Evolutionary conservation across 1,140 invertebrate genomes (phyloP), one percentile per base, ranked within the genome.

Genomic region (Macrocentrus cingulum): DNA sequence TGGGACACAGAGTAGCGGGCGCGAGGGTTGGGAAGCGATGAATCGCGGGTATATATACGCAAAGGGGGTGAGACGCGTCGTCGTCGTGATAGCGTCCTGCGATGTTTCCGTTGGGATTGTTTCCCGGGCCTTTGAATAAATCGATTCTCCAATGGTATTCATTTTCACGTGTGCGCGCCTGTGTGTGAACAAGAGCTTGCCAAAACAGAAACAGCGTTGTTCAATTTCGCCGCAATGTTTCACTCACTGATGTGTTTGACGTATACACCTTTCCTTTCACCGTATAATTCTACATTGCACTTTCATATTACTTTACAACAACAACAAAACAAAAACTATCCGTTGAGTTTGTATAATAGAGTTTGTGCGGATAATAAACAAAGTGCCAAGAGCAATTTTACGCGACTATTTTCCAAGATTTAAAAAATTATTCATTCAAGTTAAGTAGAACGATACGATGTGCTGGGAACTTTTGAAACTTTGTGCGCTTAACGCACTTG

Each of bases 21-120:
- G n/a, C n/a, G n/a, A n/a, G n/a, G n/a, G n/a, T n/a, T n/a, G n/a
- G n/a, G n/a, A 39, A 8, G 36, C 36, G 15, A 39, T 39, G 36
- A 39, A 39, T 39, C 13, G 8, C 8, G 4, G 3, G 36, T 39
- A 15, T n/a, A 39, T 39, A 39, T 8, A 39, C n/a, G n/a, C n/a
- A n/a, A 13, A n/a, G 8, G 13, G 49, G 49, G 18, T 51, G 18
- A 25, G 22, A 46, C 19, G 42, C 22, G 16, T 44, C 23, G 4
- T 32, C n/a, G 46, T 49, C 46, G 29, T 34, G 23, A 49, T 49
- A 49, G 46, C 18, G 15, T 51, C 18, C 32, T n/a, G 32, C 32
- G 29, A 22, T 51, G 49, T 51, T 51, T 37, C 49, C 32, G 16
- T 51, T 36, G 49, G 49, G 49, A 51, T 51, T 51, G 49, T 51